phyloP scores from a whole-genome alignment of 2,113 vertebrate genomes.

The Podilymbus podiceps region DNA sequence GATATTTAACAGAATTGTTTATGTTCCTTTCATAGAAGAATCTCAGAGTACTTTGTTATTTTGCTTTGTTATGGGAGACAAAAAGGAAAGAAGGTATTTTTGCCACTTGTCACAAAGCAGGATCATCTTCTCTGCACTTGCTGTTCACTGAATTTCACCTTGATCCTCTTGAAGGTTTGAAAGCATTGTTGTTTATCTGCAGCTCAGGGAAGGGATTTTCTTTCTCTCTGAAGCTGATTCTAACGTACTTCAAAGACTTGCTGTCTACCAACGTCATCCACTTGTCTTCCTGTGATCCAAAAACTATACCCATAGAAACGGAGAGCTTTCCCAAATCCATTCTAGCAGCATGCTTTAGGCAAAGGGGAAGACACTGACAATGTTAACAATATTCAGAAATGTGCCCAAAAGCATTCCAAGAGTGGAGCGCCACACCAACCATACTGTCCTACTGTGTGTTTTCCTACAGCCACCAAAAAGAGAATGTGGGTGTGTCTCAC shows the following conservation, averaged over 20 bases:
- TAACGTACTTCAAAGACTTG: slow-evolving; percentile 34
- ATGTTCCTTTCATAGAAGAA: not conserved
- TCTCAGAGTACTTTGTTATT: not conserved
- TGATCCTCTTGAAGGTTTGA: slow-evolving; percentile 46
- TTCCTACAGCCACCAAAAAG: not conserved
- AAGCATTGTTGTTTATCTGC: slow-evolving; percentile 48
- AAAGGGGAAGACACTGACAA: not conserved
- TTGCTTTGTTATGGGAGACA: not conserved
- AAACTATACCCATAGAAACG: not conserved
- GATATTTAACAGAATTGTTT: not conserved
- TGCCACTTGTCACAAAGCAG: slow-evolving; percentile 14
- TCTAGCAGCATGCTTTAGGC: not conserved
- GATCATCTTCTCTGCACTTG: not conserved
- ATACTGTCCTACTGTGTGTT: not conserved
- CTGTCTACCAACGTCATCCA: not conserved
- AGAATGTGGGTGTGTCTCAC: not conserved
- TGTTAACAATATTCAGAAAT: not conserved
- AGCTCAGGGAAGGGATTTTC: slow-evolving; percentile 50
- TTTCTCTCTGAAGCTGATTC: slow-evolving; percentile 38
- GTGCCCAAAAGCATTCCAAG: not conserved
- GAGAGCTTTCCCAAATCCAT: not conserved
- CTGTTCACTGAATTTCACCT: slow-evolving; percentile 37
- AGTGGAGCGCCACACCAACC: not conserved
- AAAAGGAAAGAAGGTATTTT: slow-evolving; percentile 35
- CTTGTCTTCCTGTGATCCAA: slow-evolving; percentile 1